phyloP scores from a whole-genome alignment of 2,888 invertebrate species.

The Eutolmus rufibarbis region DNA sequence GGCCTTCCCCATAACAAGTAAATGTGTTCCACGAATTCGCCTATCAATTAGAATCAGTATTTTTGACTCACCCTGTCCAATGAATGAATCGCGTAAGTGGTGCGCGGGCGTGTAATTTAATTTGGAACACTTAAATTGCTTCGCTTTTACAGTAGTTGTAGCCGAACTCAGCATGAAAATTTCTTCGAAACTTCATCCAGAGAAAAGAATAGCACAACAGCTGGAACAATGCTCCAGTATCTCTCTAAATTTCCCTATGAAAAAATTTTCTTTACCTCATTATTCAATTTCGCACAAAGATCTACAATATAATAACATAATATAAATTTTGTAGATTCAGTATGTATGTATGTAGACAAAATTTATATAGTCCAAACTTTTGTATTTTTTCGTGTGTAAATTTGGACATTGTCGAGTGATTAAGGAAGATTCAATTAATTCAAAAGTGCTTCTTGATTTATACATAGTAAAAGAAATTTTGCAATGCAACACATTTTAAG shows the following conservation, averaged over 20 bases:
- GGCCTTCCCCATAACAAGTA: not conserved
- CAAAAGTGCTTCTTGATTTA: not conserved
- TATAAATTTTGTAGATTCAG: not conserved
- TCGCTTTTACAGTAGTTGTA: not conserved
- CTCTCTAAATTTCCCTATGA: not conserved
- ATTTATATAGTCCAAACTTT: not conserved
- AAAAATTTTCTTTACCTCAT: not conserved
- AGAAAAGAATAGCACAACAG: not conserved
- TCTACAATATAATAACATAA: not conserved
- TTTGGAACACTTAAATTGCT: not conserved
- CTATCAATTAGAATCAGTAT: not conserved
- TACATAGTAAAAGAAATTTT: no score
- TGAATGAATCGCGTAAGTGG: not conserved
- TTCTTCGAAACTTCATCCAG: not conserved
- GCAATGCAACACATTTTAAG: no score
- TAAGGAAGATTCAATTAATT: not conserved
- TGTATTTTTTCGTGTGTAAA: no score
- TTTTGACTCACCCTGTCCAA: not conserved
- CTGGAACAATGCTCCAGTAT: not conserved
- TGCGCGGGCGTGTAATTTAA: not conserved
- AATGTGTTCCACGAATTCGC: not conserved
- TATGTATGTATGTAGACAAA: not conserved
- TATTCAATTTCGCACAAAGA: not conserved
- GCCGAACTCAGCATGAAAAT: not conserved
- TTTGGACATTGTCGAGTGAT: not conserved